Evolutionary conservation across 2,888 invertebrate species (phyloP).

Genomic region (Hermaeophaga mercurialis): DNA sequence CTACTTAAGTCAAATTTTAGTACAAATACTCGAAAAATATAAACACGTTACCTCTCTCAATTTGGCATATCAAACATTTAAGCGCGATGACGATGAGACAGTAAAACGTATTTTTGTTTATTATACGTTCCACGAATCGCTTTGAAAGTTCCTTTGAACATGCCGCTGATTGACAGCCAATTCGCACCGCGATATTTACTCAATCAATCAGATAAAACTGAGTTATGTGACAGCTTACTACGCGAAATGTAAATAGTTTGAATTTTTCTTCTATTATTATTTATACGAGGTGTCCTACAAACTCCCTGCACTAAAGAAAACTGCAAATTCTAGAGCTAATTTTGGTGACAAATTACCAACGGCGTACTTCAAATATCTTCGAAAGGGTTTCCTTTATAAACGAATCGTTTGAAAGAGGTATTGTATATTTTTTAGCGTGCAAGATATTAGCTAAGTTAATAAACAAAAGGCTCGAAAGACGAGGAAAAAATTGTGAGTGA

Average conservation of each 20-base stretch:
- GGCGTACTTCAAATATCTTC: background rate
- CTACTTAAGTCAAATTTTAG: no score
- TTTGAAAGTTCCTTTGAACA: slow-evolving; percentile 26
- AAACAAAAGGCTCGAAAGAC: no score
- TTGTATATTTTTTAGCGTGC: no score
- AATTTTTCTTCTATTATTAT: no score
- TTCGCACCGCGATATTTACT: slow-evolving; percentile 34
- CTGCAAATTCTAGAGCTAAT: background rate
- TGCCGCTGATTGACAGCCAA: slow-evolving; percentile 30
- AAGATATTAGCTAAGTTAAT: no score
- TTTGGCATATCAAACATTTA: background rate
- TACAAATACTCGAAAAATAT: no score
- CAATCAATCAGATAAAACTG: slow-evolving; percentile 37
- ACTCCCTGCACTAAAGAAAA: no score
- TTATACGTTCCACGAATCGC: slow-evolving; percentile 17
- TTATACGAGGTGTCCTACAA: no score
- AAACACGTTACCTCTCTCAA: background rate
- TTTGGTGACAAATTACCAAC: background rate
- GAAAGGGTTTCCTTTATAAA: no score
- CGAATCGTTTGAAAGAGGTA: no score
- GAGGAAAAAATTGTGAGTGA: no score
- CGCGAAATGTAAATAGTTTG: slow-evolving; percentile 13
- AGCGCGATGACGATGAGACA: slow-evolving; percentile 5
- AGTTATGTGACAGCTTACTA: slow-evolving; percentile 29
- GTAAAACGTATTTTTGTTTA: slow-evolving; percentile 17